These are phyloP conservation scores for Drosophila nasuta DNA, from an alignment of 1,140 invertebrate genomes.

Conservation along the genomic window DNA sequence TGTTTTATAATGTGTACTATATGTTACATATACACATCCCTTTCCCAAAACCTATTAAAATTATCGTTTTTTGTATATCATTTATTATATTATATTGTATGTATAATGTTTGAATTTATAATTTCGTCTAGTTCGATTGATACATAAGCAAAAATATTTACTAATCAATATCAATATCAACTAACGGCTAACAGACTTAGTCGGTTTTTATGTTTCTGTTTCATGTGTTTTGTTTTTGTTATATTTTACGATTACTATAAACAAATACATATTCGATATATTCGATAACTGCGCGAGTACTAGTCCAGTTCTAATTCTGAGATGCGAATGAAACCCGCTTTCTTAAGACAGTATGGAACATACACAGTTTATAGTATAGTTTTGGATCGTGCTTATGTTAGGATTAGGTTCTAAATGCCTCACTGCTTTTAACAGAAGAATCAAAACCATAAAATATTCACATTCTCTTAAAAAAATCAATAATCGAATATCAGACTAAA, in stretches of 20 bases:
- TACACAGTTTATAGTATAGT: constrained; percentile 11
- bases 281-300: constrained; percentile 40
- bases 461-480: constrained; percentile 6
- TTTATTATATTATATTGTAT: constrained; percentile 25
- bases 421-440: constrained; percentile 10
- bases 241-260: constrained; percentile 25
- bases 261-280: constrained; percentile 30
- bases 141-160: constrained; percentile 57
- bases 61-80: neutral
- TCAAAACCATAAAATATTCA: constrained; percentile 21
- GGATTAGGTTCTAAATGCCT: constrained; percentile 23
- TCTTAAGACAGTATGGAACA: constrained; percentile 36
- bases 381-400: constrained; percentile 12
- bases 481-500: constrained; percentile 49
- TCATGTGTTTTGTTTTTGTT: neutral
- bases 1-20: constrained; percentile 27
- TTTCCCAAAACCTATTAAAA: constrained; percentile 8
- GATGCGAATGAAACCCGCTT: constrained; percentile 69
- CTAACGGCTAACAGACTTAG: constrained; percentile 78
- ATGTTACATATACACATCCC: constrained; percentile 7
- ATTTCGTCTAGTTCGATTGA: constrained; percentile 38
- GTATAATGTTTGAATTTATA: constrained; percentile 35
- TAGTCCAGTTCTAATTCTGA: constrained; percentile 14
- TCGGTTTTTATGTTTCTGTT: constrained; percentile 53
- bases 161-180: constrained; percentile 58